Percentiles rank a stretch among this genome's conserved stretches.
phyloP scores from a whole-genome alignment of 1,140 invertebrate species.

The Ceratina japonica region DNA sequence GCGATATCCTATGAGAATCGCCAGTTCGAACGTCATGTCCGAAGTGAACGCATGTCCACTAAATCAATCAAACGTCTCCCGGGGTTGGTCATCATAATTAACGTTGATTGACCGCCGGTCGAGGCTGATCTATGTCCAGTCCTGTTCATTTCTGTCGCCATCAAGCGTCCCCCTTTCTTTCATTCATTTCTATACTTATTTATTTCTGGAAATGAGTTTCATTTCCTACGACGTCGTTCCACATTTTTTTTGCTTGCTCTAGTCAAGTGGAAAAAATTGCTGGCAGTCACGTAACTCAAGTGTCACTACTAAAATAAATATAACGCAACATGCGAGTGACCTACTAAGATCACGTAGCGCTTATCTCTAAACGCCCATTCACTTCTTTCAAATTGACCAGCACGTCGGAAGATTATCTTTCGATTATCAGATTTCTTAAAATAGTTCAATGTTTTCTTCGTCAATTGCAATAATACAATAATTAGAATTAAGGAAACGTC shows the following conservation, averaged over 20 bases:
- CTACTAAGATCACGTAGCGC: too few relatives aligned
- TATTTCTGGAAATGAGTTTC: background rate
- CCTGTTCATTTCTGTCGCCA: too few relatives aligned
- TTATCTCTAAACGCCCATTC: too few relatives aligned
- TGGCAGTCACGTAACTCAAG: too few relatives aligned
- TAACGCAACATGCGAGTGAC: too few relatives aligned
- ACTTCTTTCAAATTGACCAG: too few relatives aligned
- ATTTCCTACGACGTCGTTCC: too few relatives aligned
- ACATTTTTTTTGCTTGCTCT: too few relatives aligned
- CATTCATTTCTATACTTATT: background rate
- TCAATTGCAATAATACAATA: background rate
- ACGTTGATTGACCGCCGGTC: slow-evolving; percentile 64
- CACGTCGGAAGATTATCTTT: too few relatives aligned
- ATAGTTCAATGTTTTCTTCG: background rate
- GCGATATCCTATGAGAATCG: slow-evolving; percentile 34
- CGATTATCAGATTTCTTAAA: too few relatives aligned
- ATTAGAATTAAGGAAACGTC: background rate
- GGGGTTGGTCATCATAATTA: slow-evolving; percentile 64
- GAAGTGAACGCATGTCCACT: slow-evolving; percentile 49
- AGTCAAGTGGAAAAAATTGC: too few relatives aligned
- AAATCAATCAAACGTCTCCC: slow-evolving; percentile 64
- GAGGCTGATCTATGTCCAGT: slow-evolving; percentile 16
- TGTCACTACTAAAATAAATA: too few relatives aligned
- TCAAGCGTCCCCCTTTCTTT: background rate
- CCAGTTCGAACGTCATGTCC: slow-evolving; percentile 34